Percentiles rank a stretch among this genome's conserved stretches.
phyloP scores from a whole-genome alignment of 2,113 vertebrate species.

The Pholis gunnellus region DNA sequence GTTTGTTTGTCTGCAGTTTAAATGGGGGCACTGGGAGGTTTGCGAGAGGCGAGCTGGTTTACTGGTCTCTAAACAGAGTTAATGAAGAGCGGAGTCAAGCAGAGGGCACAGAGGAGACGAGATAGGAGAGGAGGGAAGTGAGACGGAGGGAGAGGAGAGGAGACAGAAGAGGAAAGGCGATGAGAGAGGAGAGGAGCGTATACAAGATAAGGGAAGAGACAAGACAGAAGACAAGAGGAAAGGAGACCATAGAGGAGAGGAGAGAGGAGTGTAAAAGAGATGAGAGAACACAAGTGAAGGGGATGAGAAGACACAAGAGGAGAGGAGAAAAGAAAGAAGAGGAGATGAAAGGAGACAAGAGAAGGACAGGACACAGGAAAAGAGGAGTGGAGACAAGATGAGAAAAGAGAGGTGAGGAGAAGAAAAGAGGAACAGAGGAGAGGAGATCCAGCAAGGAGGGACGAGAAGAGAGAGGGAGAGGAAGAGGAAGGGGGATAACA shows the following conservation, averaged over 20 bases:
- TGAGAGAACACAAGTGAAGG: not conserved
- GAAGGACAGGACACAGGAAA: too few species aligned
- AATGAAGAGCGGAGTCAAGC: slow-evolving; percentile 68
- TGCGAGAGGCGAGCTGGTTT: slow-evolving; percentile 66
- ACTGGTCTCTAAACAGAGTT: slow-evolving; percentile 67
- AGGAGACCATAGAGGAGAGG: not conserved
- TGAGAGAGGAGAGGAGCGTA: not conserved
- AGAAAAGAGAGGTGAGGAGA: not conserved
- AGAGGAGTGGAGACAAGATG: not conserved
- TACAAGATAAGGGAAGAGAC: not conserved
- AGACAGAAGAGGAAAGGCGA: not conserved
- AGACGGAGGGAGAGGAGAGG: not conserved
- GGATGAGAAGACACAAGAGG: not conserved
- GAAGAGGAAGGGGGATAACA: not conserved
- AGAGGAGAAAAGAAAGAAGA: not conserved
- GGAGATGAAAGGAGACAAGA: not conserved
- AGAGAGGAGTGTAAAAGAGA: too few species aligned
- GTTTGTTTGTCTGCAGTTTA: slow-evolving; percentile 73
- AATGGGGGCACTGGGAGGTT: slow-evolving; percentile 67
- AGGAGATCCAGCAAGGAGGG: too few species aligned
- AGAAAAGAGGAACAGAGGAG: too few species aligned
- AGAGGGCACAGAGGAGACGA: slow-evolving; percentile 52
- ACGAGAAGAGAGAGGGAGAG: not conserved
- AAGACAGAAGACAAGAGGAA: not conserved
- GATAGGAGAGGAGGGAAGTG: not conserved